phyloP scores from a whole-genome alignment of 2,113 vertebrate species.

The Meriones unguiculatus region DNA sequence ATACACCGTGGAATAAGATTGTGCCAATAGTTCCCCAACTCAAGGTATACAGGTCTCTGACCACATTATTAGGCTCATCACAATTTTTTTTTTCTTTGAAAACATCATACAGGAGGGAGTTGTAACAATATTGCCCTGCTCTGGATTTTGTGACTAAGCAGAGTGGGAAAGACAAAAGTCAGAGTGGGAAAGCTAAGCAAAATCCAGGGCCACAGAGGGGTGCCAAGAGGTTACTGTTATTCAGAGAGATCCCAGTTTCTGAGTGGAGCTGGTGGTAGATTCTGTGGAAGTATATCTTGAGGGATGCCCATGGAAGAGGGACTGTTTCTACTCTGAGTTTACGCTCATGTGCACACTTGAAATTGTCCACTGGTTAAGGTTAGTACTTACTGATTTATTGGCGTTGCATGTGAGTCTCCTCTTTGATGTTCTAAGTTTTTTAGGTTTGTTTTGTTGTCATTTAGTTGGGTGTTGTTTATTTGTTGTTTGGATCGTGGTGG shows the following conservation, averaged over 20 bases:
- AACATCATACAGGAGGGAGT: not conserved
- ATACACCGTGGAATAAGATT: not conserved
- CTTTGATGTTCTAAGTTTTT: not conserved
- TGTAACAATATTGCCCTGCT: not conserved
- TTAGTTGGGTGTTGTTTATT: not conserved
- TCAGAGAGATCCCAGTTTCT: not conserved
- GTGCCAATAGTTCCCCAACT: conserved; percentile 11
- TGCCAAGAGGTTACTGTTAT: not conserved
- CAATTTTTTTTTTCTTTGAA: not conserved
- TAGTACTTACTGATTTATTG: not conserved
- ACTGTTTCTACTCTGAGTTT: not conserved
- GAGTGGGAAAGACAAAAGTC: not conserved
- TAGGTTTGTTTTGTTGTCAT: not conserved
- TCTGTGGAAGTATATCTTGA: not conserved
- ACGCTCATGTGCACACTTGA: not conserved
- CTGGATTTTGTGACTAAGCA: conserved; percentile 12
- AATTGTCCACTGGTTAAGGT: not conserved
- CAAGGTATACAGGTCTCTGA: not conserved
- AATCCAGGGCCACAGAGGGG: not conserved
- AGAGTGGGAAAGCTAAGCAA: not conserved
- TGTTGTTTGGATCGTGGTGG: not conserved
- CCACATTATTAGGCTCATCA: not conserved
- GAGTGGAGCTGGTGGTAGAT: not conserved
- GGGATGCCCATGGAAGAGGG: not conserved
- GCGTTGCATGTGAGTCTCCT: not conserved